Evolutionary conservation across 1,140 invertebrate species (phyloP), one percentile per base, ranked within the genome.

Genomic region (Drosophila pruinosa): DNA sequence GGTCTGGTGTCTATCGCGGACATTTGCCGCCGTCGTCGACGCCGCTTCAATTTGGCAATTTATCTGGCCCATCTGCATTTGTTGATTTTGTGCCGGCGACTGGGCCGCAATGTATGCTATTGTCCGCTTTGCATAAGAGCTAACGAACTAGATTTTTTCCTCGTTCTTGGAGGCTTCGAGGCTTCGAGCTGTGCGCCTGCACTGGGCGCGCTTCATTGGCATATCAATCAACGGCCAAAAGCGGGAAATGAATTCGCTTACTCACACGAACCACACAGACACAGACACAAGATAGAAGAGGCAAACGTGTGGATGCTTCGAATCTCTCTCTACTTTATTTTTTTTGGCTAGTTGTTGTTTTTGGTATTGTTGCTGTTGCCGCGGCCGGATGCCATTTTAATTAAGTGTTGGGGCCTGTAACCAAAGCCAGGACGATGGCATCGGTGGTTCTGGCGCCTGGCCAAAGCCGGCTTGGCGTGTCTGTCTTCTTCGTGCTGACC

Each of bases 221-320:
- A 86, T 85, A 85, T 85, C 80, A 85, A 85, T 85, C 80, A 85
- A 86, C 77, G 77, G 73, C 69, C 68, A 67, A 86, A 86, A 86
- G 69, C 73, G 81, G 80, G 64, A 86, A 83, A 86, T 85, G 73
- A 86, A 85, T 81, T 86, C 77, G 70, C 73, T 85, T 85, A 78
- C 78, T 82, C 79, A 83, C 79, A 83, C 78, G 61, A 54, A 47
- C 36, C 21, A 41, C 53, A 61, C 72, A 59, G 75, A 34, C 58
- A 34, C 31, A 34, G 47, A n/a, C n/a, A n/a, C n/a, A n/a, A 43
- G 69, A 59, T 31, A 57, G 53, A 58, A 34, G 39, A 19, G 10
- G 45, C n/a, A 53, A 62, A 28, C 31, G 41, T 45, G 52, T 45
- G 52, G 57, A 64, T 72, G 62, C 53, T 41, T 52, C 24, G 39